Evolutionary conservation across 1,140 invertebrate genomes (phyloP).

Genomic region (Brachionus paranguensis): DNA sequence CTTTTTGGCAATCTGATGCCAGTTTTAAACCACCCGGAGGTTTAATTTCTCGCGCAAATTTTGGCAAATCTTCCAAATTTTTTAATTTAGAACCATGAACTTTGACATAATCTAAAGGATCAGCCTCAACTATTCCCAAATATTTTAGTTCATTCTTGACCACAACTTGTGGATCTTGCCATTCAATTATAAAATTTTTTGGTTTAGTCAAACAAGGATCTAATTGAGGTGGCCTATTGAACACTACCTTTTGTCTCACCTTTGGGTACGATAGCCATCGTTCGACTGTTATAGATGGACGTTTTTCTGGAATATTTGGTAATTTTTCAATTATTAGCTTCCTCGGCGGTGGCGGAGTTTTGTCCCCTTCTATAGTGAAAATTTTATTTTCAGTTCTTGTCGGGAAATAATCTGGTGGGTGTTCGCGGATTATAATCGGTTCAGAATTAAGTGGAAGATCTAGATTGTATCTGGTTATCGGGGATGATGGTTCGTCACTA

Average conservation of each 20-base stretch:
- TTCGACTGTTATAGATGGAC: not conserved
- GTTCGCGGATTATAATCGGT: not conserved
- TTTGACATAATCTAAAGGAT: not conserved
- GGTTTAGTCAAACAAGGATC: not conserved
- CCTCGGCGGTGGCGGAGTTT: not conserved
- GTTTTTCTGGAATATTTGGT: slow-evolving; percentile 4
- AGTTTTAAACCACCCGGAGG: not conserved
- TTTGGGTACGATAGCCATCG: slow-evolving; percentile 31
- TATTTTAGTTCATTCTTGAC: slow-evolving; percentile 11
- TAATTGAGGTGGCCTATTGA: not conserved
- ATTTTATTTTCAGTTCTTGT: not conserved
- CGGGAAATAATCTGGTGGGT: not conserved
- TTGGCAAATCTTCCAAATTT: not conserved
- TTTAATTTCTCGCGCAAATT: not conserved
- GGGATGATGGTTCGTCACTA: no score
- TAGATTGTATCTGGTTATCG: no score
- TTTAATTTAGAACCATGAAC: not conserved
- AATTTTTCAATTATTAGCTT: slow-evolving; percentile 21
- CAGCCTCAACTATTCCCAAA: not conserved
- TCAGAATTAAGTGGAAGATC: not conserved
- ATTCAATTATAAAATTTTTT: slow-evolving; percentile 38
- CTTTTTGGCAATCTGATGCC: not conserved
- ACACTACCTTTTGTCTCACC: slow-evolving; percentile 1
- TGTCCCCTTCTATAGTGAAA: not conserved
- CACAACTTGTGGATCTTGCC: not conserved